Evolutionary conservation across 2,797 vertebrate species (phyloP).

Genomic region (Thamnophis elegans): DNA sequence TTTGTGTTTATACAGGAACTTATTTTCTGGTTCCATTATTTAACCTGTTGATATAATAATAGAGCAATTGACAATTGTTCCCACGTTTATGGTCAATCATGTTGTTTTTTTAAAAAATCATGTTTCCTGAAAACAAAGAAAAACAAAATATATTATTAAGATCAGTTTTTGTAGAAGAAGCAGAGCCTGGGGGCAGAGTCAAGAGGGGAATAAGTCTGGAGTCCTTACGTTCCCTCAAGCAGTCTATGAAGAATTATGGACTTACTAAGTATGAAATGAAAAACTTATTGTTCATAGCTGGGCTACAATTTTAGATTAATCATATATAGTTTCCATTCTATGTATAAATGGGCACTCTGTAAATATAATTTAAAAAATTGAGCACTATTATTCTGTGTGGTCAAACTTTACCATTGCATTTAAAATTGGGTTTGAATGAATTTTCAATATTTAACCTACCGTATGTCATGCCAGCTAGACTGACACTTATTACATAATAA

Average conservation of each 20-base stretch:
- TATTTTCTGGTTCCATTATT: slow-evolving; percentile 27
- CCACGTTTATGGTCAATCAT: background rate
- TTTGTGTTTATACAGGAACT: slow-evolving; percentile 13
- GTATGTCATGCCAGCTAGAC: background rate
- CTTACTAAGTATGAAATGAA: background rate
- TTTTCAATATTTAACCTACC: background rate
- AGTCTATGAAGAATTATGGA: background rate
- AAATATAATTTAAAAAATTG: background rate
- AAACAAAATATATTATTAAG: background rate
- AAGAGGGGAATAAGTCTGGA: background rate
- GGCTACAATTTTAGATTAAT: background rate
- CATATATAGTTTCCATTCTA: background rate
- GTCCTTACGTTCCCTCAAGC: background rate
- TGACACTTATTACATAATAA: background rate
- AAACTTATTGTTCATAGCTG: background rate
- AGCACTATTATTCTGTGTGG: background rate
- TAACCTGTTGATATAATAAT: background rate
- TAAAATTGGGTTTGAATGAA: background rate
- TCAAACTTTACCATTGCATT: background rate
- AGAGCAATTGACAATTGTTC: background rate
- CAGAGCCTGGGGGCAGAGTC: background rate
- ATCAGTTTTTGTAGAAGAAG: background rate
- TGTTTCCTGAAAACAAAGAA: background rate
- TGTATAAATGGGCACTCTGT: background rate
- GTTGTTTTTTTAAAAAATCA: background rate